Evolutionary conservation across 2,797 vertebrate species (phyloP).

Genomic region (Leptodactylus fallax): DNA sequence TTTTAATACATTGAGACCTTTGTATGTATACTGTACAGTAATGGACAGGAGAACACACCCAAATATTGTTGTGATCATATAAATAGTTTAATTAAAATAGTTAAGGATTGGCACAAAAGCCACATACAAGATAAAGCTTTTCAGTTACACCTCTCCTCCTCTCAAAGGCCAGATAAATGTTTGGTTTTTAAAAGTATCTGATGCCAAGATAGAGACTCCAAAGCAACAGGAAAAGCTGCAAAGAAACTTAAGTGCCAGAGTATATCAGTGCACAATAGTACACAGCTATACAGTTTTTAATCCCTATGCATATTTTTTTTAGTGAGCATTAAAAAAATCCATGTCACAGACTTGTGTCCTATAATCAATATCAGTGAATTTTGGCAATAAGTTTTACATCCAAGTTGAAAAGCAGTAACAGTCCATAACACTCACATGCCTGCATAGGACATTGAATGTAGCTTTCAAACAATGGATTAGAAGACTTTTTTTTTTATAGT

Average conservation of each 20-base stretch:
- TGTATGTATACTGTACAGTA: neutral
- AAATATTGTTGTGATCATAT: neutral
- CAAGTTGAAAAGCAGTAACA: neutral
- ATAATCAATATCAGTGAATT: neutral
- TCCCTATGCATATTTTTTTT: neutral
- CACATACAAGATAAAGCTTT: neutral
- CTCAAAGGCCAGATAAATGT: conserved; percentile 10
- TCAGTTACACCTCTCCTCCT: neutral
- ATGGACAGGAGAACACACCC: neutral
- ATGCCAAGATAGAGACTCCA: neutral
- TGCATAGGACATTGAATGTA: conserved; percentile 40
- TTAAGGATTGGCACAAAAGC: neutral
- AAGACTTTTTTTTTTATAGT: conserved; percentile 68
- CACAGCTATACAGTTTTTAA: neutral
- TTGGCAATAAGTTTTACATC: neutral
- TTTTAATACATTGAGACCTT: neutral
- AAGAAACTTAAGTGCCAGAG: neutral
- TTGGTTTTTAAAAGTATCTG: neutral
- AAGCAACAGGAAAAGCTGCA: no score
- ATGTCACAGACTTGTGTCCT: neutral
- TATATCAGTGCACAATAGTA: neutral
- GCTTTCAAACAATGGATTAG: no score
- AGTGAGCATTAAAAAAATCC: neutral
- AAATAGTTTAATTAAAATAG: conserved; percentile 22
- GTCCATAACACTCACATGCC: conserved; percentile 27